Evolutionary conservation across 2,113 vertebrate species (phyloP).

Genomic region (Odobenus rosmarus): DNA sequence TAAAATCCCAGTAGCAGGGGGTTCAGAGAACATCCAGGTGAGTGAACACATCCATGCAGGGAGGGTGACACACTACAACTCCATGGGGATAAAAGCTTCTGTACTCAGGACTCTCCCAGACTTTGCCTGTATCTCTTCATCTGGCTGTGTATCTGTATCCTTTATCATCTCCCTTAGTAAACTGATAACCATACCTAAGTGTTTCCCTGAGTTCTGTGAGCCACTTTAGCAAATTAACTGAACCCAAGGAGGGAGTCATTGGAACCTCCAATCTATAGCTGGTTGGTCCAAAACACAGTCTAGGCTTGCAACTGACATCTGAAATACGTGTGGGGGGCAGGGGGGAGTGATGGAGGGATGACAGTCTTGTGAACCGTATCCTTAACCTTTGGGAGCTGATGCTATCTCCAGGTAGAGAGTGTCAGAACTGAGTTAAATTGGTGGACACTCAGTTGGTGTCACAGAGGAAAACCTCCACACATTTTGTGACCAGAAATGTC

Average conservation of each 20-base stretch:
- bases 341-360: rapidly evolving
- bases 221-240: not conserved
- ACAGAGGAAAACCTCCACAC: not conserved
- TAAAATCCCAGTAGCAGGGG: no score
- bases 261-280: not conserved
- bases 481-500: not conserved
- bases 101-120: not conserved
- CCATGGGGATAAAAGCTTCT: no score
- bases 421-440: not conserved
- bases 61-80: not conserved
- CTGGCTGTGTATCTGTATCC: not conserved
- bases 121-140: not conserved
- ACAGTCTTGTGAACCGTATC: not conserved
- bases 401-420: not conserved
- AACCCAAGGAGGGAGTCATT: not conserved
- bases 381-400: not conserved
- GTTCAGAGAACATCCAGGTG: not conserved
- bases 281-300: not conserved
- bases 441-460: not conserved
- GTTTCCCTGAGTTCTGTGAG: not conserved
- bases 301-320: not conserved
- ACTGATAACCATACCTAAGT: not conserved
- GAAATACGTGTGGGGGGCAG: not conserved
- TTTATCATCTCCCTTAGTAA: not conserved
- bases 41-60: not conserved